Conservation (phyloP, 2,113 vertebrate species). For the Galbula dea region DNA sequence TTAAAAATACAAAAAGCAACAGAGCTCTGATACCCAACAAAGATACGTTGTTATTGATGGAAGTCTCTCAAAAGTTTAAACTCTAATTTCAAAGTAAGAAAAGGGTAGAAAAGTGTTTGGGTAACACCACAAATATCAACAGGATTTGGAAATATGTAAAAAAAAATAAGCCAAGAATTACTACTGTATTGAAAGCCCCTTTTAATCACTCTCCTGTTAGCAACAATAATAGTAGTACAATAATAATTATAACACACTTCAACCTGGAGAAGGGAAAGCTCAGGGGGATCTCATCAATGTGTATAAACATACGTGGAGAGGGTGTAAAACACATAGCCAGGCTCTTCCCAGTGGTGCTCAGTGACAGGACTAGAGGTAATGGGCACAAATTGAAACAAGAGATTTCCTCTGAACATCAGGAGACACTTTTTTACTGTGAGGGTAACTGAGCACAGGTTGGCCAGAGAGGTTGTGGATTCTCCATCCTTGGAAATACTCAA, state of each 20-base stretch:
- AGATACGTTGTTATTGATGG: rapidly evolving
- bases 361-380: not conserved
- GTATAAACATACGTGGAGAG: not conserved
- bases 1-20: not conserved
- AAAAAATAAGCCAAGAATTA: not conserved
- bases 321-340: not conserved
- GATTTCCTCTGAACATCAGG: not conserved
- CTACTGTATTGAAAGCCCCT: not conserved
- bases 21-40: not conserved
- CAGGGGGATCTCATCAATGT: too few relatives aligned
- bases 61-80: not conserved
- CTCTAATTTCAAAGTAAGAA: not conserved
- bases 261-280: not conserved
- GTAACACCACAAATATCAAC: not conserved
- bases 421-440: not conserved
- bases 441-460: not conserved
- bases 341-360: not conserved
- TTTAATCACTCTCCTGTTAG: not conserved
- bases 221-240: not conserved
- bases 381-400: not conserved
- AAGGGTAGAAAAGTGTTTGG: not conserved
- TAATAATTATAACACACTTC: not conserved
- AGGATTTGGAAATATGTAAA: not conserved
- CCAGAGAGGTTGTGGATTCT: not conserved
- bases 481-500: not conserved